Conservation (phyloP, 2,113 vertebrate species). For the Clarias magur region DNA sequence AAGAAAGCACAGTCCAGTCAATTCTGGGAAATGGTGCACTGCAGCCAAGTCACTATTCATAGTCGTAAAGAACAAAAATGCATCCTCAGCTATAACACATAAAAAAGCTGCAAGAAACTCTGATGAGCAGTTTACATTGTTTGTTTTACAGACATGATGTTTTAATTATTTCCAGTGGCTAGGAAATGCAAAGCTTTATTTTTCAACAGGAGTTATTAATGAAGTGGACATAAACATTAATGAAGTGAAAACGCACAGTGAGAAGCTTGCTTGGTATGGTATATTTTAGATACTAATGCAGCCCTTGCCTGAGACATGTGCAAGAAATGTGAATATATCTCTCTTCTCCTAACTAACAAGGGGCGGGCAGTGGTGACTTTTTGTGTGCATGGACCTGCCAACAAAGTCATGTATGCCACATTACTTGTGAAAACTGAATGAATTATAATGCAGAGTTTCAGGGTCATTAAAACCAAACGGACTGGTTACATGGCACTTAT, state of each 20-base stretch:
- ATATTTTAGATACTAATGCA: neutral
- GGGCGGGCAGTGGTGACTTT: neutral
- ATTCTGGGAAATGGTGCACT: neutral
- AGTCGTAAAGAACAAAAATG: neutral
- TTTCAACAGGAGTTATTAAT: neutral
- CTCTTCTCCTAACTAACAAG: neutral
- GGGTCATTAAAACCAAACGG: neutral
- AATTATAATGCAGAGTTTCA: neutral
- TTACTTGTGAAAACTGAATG: neutral
- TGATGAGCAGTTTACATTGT: neutral
- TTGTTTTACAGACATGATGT: neutral
- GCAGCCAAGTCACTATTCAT: neutral
- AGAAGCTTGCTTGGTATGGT: neutral
- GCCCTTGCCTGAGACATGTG: neutral
- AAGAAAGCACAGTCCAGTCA: neutral
- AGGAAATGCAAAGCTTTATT: neutral
- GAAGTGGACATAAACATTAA: neutral
- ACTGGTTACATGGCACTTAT: neutral
- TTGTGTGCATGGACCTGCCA: neutral
- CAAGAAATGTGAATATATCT: neutral
- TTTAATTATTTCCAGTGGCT: neutral
- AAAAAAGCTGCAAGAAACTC: neutral
- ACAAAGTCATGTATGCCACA: neutral
- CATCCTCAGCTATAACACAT: neutral
- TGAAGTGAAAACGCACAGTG: neutral